Percentiles rank a stretch among this genome's conserved stretches.
phyloP scores from a whole-genome alignment of 2,888 invertebrate species.

The Sarcophaga variegata region DNA sequence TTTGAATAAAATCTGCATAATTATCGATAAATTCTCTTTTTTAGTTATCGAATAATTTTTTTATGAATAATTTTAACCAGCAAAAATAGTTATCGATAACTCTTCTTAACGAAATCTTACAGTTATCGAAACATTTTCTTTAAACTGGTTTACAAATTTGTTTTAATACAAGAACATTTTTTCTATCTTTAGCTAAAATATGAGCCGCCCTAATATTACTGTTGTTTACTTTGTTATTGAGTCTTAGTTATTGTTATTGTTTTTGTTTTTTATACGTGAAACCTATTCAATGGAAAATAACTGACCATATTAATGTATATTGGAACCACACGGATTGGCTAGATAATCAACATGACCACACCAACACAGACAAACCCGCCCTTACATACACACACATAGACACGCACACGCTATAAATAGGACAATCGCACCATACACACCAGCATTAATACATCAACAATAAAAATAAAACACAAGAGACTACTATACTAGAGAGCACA shows the following conservation, averaged over 20 bases:
- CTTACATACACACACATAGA: no score
- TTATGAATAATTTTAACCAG: no score
- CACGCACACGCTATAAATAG: no score
- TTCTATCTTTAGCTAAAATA: no score
- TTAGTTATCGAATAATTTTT: no score
- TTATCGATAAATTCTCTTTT: no score
- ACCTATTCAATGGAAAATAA: neutral
- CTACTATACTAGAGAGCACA: slow-evolving; percentile 18
- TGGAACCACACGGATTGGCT: slow-evolving; percentile 19
- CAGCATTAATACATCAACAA: slow-evolving; percentile 18
- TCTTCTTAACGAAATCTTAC: no score
- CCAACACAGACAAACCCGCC: neutral
- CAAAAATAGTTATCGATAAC: no score
- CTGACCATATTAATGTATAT: slow-evolving; percentile 10
- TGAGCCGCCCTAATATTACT: neutral
- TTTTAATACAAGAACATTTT: no score
- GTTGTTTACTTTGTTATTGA: neutral
- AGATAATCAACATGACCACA: slow-evolving; percentile 53
- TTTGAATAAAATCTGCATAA: no score
- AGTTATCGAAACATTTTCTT: no score
- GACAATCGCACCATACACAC: slow-evolving; percentile 1
- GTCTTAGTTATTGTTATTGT: neutral
- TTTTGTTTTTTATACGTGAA: neutral
- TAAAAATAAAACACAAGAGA: slow-evolving; percentile 4
- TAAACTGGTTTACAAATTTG: no score